Conservation (phyloP, 2,113 vertebrate species). For the Forbesichthys papilliferus region DNA sequence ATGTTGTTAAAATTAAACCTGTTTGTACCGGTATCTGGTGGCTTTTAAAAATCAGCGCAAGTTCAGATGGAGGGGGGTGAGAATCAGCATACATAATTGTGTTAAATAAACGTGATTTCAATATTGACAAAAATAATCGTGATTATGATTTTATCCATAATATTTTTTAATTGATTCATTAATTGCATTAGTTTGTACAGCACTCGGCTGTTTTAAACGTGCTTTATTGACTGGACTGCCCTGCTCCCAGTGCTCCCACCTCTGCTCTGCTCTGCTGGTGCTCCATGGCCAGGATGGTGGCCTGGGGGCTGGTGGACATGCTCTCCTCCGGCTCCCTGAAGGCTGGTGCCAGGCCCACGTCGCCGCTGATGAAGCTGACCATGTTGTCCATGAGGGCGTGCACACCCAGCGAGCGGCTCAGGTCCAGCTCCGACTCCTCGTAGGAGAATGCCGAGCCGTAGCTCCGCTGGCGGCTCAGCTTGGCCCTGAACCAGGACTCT, state of each 20-base stretch:
- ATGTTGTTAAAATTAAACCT: too few relatives aligned
- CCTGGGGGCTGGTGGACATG: conserved; percentile 94
- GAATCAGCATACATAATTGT: too few relatives aligned
- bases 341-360: conserved; percentile 86
- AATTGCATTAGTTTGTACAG: too few relatives aligned
- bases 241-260: conserved; percentile 65
- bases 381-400: conserved; percentile 93
- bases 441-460: conserved; percentile 81
- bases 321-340: conserved; percentile 95
- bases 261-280: conserved; percentile 94
- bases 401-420: conserved; percentile 85
- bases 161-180: too few relatives aligned
- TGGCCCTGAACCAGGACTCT: conserved; percentile 89
- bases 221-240: too few relatives aligned
- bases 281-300: conserved; percentile 90
- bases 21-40: too few relatives aligned
- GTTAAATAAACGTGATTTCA: too few relatives aligned
- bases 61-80: too few relatives aligned
- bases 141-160: too few relatives aligned
- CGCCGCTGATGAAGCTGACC: conserved; percentile 92
- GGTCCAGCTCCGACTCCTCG: conserved; percentile 86
- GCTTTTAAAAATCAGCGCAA: too few relatives aligned
- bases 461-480: conserved; percentile 83
- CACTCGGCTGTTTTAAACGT: too few relatives aligned
- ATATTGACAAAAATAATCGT: too few relatives aligned